Conservation (phyloP, 2,888 invertebrate genomes). For the Apodemia zela region DNA sequence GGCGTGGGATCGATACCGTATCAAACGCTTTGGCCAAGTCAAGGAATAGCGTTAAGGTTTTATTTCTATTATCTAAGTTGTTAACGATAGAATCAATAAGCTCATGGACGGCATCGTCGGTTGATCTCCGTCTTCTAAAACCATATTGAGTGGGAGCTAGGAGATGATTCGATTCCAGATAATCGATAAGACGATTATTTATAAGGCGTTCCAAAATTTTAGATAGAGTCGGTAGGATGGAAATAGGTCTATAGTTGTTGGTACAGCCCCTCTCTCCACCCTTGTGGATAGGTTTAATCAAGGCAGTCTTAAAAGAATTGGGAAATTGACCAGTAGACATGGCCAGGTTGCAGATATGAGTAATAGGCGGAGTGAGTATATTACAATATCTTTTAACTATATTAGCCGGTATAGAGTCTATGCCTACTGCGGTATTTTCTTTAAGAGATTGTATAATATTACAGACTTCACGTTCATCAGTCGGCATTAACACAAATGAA, state of each 20-base stretch:
- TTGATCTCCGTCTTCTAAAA: background rate
- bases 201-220: background rate
- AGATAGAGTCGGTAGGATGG: background rate
- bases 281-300: background rate
- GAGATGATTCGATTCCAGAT: background rate
- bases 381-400: background rate
- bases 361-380: background rate
- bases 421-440: background rate
- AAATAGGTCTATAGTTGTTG: slow-evolving; percentile 6
- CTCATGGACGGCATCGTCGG: background rate
- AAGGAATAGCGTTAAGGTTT: too few species aligned
- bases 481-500: background rate
- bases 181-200: background rate
- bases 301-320: background rate
- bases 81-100: background rate
- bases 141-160: background rate
- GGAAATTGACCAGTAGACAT: background rate
- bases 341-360: slow-evolving; percentile 2
- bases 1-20: too few species aligned
- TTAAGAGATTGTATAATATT: background rate
- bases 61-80: too few species aligned
- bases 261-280: background rate
- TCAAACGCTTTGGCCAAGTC: too few species aligned
- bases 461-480: background rate
- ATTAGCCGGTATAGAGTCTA: background rate